Evolutionary conservation across 2,113 vertebrate genomes (phyloP).

Genomic region (Gopherus flavomarginatus): DNA sequence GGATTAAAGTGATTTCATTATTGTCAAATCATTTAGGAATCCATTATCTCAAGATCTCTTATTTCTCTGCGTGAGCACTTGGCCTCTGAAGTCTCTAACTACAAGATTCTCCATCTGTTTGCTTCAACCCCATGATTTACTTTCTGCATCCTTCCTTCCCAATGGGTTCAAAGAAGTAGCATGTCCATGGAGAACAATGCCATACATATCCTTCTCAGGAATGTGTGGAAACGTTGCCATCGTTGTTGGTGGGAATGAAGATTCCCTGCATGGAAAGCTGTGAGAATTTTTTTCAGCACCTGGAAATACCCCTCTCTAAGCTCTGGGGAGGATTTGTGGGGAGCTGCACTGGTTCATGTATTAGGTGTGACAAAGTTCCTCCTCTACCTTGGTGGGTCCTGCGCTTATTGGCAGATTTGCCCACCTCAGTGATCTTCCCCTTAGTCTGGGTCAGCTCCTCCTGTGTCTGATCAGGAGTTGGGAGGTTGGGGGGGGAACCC

Average conservation of each 20-base stretch:
- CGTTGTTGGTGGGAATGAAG: background rate
- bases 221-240: background rate
- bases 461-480: no score
- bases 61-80: background rate
- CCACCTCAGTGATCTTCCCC: no score
- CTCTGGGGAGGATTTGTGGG: background rate
- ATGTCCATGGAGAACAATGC: accelerated
- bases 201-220: background rate
- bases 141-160: accelerated
- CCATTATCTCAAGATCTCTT: background rate
- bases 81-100: background rate
- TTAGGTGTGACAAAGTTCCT: no score
- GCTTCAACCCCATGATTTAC: accelerated
- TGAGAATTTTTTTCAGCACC: background rate
- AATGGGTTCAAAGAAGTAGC: accelerated
- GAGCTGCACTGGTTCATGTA: background rate
- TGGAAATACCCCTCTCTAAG: accelerated
- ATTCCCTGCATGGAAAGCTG: accelerated
- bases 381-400: no score
- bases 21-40: background rate
- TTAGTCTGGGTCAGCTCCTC: no score
- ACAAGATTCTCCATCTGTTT: background rate
- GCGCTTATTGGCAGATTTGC: no score
- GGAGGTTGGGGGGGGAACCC: no score
- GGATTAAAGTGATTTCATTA: background rate